phyloP scores from a whole-genome alignment of 2,113 vertebrate genomes.

The Oenanthe oenanthe region DNA sequence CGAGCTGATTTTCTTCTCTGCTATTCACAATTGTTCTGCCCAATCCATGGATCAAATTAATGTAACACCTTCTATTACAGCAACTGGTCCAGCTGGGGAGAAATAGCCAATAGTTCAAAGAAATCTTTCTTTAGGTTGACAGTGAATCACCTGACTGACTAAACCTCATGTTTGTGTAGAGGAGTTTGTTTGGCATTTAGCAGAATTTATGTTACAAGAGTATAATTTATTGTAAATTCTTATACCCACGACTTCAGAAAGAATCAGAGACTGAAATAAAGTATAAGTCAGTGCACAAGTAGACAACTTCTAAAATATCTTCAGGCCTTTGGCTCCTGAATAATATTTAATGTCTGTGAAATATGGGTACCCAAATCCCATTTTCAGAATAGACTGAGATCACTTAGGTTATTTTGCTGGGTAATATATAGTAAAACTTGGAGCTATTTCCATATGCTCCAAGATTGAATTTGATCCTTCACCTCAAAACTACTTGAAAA shows the following conservation, averaged over 20 bases:
- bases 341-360: not conserved
- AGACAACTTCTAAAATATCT: not conserved
- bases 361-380: not conserved
- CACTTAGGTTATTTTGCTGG: not conserved
- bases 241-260: not conserved
- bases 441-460: not conserved
- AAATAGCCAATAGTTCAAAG: not conserved
- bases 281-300: not conserved
- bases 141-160: not conserved
- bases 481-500: not conserved
- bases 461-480: conserved; percentile 7
- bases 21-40: not conserved
- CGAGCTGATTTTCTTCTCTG: not conserved
- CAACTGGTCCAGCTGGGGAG: not conserved
- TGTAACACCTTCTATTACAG: not conserved
- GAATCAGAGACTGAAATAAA: not conserved
- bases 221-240: not conserved
- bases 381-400: not conserved
- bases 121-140: not conserved
- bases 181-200: not conserved
- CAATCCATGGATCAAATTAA: not conserved
- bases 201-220: not conserved
- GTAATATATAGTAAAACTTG: not conserved
- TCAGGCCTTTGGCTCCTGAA: not conserved
- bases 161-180: not conserved